A percentile compares a stretch with the other conserved stretches of the same genome.
Evolutionary conservation across 2,797 vertebrate species (phyloP).

Genomic region (Molossus alvarezi): DNA sequence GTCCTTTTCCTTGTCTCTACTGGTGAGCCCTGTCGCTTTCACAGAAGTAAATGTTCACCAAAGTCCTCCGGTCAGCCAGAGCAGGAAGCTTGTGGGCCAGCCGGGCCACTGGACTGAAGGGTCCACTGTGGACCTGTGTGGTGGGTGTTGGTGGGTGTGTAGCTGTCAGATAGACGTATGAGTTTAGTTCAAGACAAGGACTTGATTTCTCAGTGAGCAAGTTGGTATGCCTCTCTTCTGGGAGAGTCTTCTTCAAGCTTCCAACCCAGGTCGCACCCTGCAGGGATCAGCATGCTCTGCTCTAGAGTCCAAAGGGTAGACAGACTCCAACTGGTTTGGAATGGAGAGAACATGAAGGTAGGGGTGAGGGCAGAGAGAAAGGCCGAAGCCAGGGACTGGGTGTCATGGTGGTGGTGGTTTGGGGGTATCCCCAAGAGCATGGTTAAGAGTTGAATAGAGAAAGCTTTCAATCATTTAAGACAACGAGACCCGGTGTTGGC

Average conservation of each 20-base stretch:
- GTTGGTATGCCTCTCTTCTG: background rate
- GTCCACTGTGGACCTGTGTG: rapidly evolving
- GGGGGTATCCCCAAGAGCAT: background rate
- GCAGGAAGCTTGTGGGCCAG: background rate
- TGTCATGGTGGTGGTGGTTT: background rate
- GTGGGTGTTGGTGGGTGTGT: background rate
- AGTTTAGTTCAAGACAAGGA: background rate
- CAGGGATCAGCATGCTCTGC: background rate
- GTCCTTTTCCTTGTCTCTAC: background rate
- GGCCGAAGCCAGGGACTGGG: rapidly evolving
- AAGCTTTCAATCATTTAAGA: background rate
- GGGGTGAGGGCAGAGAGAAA: background rate
- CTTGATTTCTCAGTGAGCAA: background rate
- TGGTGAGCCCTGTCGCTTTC: background rate
- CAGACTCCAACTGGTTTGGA: background rate
- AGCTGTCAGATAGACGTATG: slow-evolving; percentile 38
- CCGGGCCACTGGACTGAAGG: too few relatives aligned
- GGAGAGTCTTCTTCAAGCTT: background rate
- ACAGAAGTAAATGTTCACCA: background rate
- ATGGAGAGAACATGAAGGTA: background rate
- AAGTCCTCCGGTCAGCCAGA: background rate
- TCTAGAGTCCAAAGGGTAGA: background rate
- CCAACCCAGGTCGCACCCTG: background rate
- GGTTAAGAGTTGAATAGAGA: background rate
- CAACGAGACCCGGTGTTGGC: background rate